A percentile compares a stretch with the other conserved stretches of the same genome.
Conservation (phyloP, 1,140 invertebrate species). For the Daktulosphaira vitifoliae region DNA sequence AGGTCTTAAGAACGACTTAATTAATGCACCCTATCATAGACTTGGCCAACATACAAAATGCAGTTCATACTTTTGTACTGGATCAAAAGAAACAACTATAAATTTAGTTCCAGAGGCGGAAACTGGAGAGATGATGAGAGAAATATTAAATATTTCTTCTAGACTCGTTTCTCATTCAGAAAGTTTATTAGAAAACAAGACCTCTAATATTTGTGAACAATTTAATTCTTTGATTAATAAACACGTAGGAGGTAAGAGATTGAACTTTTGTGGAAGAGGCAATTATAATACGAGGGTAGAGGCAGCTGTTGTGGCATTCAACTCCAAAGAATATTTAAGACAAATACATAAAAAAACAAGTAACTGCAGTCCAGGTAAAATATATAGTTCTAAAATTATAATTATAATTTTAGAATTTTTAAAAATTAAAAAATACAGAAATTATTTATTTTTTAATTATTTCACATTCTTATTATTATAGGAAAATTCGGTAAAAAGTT, state of each 20-base stretch:
- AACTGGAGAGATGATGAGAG: not conserved
- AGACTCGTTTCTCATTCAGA: not conserved
- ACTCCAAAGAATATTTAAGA: not conserved
- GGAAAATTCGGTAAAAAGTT: too few relatives aligned
- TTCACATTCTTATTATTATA: too few relatives aligned
- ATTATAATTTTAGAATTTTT: too few relatives aligned
- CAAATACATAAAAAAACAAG: not conserved
- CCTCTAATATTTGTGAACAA: not conserved
- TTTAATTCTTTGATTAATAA: not conserved
- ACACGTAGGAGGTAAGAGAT: not conserved
- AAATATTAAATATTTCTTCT: not conserved
- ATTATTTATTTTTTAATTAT: too few relatives aligned
- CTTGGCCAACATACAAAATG: not conserved
- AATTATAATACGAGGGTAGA: not conserved
- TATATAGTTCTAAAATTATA: too few relatives aligned
- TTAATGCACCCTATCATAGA: not conserved
- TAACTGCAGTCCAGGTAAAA: not conserved
- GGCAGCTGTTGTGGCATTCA: not conserved
- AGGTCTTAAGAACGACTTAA: not conserved
- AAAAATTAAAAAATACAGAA: too few relatives aligned
- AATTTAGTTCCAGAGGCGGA: not conserved
- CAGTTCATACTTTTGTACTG: not conserved
- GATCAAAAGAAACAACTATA: not conserved
- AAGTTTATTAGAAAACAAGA: not conserved
- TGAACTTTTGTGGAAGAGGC: not conserved